Percentiles rank a stretch among this genome's conserved stretches.
These are phyloP conservation scores for Bedellia somnulentella DNA, from an alignment of 2,888 invertebrate species.

Conservation along the genomic window DNA sequence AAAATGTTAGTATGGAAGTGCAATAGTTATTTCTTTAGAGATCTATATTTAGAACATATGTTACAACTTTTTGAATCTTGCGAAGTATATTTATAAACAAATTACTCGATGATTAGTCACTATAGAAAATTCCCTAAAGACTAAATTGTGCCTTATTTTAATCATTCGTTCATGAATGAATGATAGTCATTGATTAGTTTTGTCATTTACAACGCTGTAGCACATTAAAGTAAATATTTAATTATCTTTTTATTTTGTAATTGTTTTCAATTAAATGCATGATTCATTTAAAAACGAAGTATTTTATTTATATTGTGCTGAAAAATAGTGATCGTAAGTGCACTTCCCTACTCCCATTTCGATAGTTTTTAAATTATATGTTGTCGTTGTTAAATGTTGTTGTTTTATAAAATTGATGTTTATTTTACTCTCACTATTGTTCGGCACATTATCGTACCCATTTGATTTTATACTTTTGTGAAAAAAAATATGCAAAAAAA, in stretches of 20 bases:
- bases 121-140: too few species aligned
- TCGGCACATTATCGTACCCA: constrained; percentile 66
- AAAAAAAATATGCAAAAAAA: too few species aligned
- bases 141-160: too few species aligned
- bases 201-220: too few species aligned
- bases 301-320: constrained; percentile 41
- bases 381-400: not conserved
- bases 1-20: constrained; percentile 40
- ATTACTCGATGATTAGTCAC: too few species aligned
- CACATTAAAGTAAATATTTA: too few species aligned
- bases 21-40: constrained; percentile 12
- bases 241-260: constrained; percentile 1
- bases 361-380: constrained; percentile 12
- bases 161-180: too few species aligned
- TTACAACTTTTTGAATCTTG: not conserved
- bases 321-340: constrained; percentile 58
- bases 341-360: constrained; percentile 47
- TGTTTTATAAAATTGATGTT: constrained; percentile 14
- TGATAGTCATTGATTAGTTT: too few species aligned
- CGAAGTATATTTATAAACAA: too few species aligned
- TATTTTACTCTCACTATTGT: constrained; percentile 73
- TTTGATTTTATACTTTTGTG: constrained; percentile 1
- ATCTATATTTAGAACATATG: not conserved
- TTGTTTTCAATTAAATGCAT: constrained; percentile 21
- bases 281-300: too few species aligned